Base-by-base conservation (phyloP, 2,797 vertebrate genomes). In the Bufotes viridis region DNA sequence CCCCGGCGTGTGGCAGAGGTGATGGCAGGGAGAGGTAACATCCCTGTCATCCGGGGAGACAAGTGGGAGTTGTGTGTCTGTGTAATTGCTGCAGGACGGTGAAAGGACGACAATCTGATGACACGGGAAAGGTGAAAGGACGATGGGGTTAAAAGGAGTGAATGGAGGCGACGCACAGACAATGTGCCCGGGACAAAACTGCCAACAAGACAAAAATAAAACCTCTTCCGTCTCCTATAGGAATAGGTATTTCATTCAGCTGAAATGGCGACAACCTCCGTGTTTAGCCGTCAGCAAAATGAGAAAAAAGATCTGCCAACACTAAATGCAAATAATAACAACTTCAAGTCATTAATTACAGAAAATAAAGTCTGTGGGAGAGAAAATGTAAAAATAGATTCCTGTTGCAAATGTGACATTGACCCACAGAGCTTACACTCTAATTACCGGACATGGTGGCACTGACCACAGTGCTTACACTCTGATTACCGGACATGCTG, bases 191-290 rank as follows among this genome's bases (percentile, higher is more conserved):
- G 51, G 58, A 83, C 57, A 82, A 82, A 67, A 63, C 22, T 15
- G n/a, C 22, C 17, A 63, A 14, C 42, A 17, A 51, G 24, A 18
- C 11, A 20, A 9, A 9, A 65, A 49, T 42, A 42, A 57, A 53
- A 65, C 13, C 49, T 58, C 81, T 26, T 84, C 91, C 87, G 92
- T 84, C 88, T 91, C 90, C 90, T 90, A 89, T 90, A 92, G 86
- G 91, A 91, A 92, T 91, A 93, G 91, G 92, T 93, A 92, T 91
- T 92, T 94, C 94, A 94, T 94, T 93, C 93, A 92, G 91, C 89
- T 82, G 53, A 80, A 92, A 90, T 89, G 91, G 89, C 90, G 42
- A 75, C 72, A 92, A 88, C 83, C 51, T 79, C 26, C 4, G 78
- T 8, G 57, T 1, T 60, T 90, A 91, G 92, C 91, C 92, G 86